Conservation (phyloP, 2,888 invertebrate genomes). For the Hartigia nigra region DNA sequence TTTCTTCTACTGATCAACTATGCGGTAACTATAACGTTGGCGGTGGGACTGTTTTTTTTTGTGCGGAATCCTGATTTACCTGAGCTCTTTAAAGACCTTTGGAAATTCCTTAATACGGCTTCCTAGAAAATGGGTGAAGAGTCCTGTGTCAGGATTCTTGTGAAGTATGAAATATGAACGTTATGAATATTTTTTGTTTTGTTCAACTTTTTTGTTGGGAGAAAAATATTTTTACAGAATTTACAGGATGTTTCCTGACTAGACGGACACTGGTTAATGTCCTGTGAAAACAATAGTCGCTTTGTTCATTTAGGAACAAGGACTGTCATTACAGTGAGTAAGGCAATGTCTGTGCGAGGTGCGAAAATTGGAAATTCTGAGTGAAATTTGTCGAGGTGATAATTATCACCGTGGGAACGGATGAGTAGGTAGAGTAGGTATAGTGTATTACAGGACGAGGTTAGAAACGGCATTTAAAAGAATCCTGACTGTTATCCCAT, state of each 20-base stretch:
- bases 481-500: not conserved
- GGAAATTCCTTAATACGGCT: not conserved
- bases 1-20: not conserved
- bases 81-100: not conserved
- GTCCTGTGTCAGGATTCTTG: not conserved
- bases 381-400: constrained; percentile 35
- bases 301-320: not conserved
- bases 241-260: not conserved
- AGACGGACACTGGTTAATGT: not conserved
- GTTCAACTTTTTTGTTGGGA: not conserved
- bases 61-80: not conserved
- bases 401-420: constrained; percentile 55
- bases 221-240: no score
- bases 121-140: not conserved
- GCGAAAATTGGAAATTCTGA: not conserved
- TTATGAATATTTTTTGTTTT: not conserved
- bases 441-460: constrained; percentile 2
- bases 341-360: not conserved
- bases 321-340: not conserved
- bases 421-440: not conserved
- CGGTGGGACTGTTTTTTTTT: not conserved
- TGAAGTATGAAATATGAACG: not conserved
- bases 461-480: not conserved
- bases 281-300: not conserved
- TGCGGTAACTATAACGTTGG: not conserved